phyloP scores from a whole-genome alignment of 2,797 vertebrate species.

The Columba guinea region DNA sequence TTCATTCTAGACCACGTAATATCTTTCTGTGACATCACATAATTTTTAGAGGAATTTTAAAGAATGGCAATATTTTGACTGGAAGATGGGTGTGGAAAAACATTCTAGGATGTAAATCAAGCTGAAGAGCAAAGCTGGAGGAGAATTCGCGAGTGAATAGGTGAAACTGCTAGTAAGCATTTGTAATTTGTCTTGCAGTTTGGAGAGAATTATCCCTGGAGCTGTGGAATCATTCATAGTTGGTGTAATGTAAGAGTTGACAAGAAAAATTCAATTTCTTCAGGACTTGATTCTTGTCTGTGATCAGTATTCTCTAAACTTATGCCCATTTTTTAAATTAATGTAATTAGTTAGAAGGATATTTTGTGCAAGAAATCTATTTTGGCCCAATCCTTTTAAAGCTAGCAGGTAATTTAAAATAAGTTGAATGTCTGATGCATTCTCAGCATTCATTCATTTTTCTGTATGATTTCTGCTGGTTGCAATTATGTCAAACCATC shows the following conservation, averaged over 20 bases:
- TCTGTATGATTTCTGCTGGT: neutral
- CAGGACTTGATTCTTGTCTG: neutral
- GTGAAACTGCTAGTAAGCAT: neutral
- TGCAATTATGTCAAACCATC: neutral
- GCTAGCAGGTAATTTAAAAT: neutral
- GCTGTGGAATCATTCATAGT: neutral
- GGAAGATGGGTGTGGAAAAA: neutral
- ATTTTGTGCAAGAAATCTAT: neutral
- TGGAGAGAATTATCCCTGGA: neutral
- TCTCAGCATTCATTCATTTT: neutral
- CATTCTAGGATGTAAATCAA: neutral
- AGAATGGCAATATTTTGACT: neutral
- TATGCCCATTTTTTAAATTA: neutral
- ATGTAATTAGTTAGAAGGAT: neutral
- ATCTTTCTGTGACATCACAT: neutral
- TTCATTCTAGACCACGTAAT: neutral
- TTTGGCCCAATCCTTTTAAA: conserved; percentile 8
- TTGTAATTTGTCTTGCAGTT: neutral
- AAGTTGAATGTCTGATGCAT: neutral
- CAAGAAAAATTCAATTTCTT: neutral
- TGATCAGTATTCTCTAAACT: neutral
- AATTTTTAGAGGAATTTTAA: neutral
- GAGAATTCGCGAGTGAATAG: neutral
- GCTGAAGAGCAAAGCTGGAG: neutral
- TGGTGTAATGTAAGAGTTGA: neutral